These are phyloP conservation scores for Oxytorus armatus DNA, from an alignment of 2,888 invertebrate species.

Conservation along the genomic window DNA sequence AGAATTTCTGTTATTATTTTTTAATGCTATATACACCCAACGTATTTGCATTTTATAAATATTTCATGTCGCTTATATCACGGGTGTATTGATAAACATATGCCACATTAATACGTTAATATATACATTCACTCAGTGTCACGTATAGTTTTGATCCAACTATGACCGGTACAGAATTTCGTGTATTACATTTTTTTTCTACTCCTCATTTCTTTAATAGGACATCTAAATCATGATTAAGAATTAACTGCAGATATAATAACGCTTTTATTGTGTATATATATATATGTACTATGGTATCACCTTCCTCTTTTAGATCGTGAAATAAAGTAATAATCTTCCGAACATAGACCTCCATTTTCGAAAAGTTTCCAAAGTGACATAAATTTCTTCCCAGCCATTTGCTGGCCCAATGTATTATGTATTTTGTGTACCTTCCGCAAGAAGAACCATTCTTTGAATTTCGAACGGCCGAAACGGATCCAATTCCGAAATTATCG, in stretches of 20 bases:
- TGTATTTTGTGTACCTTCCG: too few species aligned
- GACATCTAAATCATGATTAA: conserved; percentile 28
- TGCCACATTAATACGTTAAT: conserved; percentile 4
- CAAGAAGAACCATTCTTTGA: too few species aligned
- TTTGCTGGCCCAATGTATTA: too few species aligned
- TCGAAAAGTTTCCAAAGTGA: background rate
- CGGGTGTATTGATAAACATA: conserved; percentile 46
- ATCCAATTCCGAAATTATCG: too few species aligned
- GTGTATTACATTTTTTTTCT: conserved; percentile 10
- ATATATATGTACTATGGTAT: background rate
- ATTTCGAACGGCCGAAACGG: too few species aligned
- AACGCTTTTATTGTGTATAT: background rate
- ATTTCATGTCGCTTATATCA: conserved; percentile 71
- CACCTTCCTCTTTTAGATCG: background rate
- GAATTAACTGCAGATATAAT: background rate
- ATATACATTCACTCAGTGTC: conserved; percentile 4
- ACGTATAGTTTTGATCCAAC: background rate
- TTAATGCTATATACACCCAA: conserved; percentile 75
- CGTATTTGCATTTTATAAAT: conserved; percentile 80
- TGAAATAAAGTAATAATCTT: background rate
- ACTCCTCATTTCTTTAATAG: background rate
- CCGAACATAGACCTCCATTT: background rate
- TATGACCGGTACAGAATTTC: conserved; percentile 15
- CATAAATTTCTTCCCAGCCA: background rate
- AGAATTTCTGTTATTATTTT: conserved; percentile 81